Evolutionary conservation across 2,113 vertebrate species (phyloP), one percentile per base, ranked within the genome.

Genomic region (Tinamus guttatus): DNA sequence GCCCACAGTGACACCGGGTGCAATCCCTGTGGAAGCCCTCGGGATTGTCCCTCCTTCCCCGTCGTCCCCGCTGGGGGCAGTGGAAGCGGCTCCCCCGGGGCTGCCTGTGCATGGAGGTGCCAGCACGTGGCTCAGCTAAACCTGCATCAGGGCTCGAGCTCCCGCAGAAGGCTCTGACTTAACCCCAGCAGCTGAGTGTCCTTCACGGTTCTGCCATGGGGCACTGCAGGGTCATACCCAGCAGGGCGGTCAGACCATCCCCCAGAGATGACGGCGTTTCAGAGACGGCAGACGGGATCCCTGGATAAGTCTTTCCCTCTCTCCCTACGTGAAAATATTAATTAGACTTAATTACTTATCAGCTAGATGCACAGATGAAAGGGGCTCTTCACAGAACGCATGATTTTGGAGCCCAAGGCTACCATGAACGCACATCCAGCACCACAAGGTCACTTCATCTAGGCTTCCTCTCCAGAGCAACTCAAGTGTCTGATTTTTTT

Each of bases 161-260:
- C 2, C 49, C 59, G 74, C 69, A 19, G 18, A 0, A 0, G 5
- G 28, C 13, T 62, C 21, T 27, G 32, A 3, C 3, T 30, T 21
- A 36, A 65, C 62, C 58, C 13, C 62, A 20, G n/a, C 15, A 43
- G 15, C 6, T 43, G 71, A 40, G 21, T 1, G 15, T 3, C 70
- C 67, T 63, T 15, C 5, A 38, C 47, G 70, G 25, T 19, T 11
- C 2, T 32, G 41, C 14, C 68, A 54, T 4, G 17, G 7, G 43
- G 8, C 36, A 2, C 45, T 30, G 15, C 30, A 83, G 52, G 28
- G 19, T 70, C 4, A 4, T 11, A 47, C 25, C 0, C 1, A 47
- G 45, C 13, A 13, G 67, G 10, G 40, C 34, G n/a, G 17, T 12
- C 28, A 62, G 34, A 36, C 30, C 11, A 51, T 62, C 25, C 34